Evolutionary conservation across 2,113 vertebrate species (phyloP).

Genomic region (Paracanthobrama guichenoti): DNA sequence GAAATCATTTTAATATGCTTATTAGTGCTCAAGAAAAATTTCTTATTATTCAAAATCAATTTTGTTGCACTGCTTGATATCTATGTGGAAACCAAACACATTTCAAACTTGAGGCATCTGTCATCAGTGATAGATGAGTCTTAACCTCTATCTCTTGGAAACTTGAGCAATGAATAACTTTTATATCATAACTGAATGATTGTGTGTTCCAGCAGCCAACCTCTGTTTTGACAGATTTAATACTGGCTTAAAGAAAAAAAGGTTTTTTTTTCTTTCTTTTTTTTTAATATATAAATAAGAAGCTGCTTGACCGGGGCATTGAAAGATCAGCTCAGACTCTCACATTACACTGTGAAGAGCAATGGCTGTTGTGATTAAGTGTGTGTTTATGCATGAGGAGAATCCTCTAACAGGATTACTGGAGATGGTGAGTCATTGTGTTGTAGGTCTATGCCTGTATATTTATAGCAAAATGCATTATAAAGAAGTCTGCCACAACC

Average conservation of each 20-base stretch:
- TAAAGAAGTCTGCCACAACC: conserved; percentile 29
- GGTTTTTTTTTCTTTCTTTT: not conserved
- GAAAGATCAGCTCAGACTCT: conserved; percentile 17
- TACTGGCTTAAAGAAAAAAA: not conserved
- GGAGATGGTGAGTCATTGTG: conserved; percentile 31
- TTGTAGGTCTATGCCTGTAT: conserved; percentile 28
- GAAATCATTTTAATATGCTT: not conserved
- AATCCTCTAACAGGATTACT: conserved; percentile 26
- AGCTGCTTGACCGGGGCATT: conserved; percentile 5
- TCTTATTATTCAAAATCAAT: not conserved
- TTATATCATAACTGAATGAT: not conserved
- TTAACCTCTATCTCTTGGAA: not conserved
- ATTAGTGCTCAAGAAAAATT: not conserved
- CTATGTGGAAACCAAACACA: not conserved
- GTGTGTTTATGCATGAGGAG: conserved; percentile 34
- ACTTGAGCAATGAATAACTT: not conserved
- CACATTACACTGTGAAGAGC: conserved; percentile 12
- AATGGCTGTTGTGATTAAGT: conserved; percentile 12
- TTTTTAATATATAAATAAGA: not conserved
- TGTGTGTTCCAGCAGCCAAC: not conserved
- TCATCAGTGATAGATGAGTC: conserved; percentile 11
- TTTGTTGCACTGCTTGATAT: not conserved
- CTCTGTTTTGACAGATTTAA: conserved; percentile 4
- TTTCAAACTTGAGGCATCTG: not conserved
- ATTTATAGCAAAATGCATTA: conserved; percentile 38